Percentiles rank a stretch among this genome's conserved stretches.
phyloP scores from a whole-genome alignment of 2,888 invertebrate species.

The Rotaria sp. region DNA sequence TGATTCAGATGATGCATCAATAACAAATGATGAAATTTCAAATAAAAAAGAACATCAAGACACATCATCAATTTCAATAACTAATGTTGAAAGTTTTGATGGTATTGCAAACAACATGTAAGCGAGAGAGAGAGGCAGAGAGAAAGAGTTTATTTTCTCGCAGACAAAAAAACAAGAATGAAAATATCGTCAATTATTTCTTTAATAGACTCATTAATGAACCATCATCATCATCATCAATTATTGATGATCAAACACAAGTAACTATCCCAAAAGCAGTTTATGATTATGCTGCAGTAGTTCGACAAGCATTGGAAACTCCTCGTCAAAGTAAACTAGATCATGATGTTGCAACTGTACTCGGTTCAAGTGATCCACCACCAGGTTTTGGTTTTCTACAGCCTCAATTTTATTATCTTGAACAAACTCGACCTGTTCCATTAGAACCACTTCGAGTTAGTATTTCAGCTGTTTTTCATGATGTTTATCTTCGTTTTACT shows the following conservation, averaged over 20 bases:
- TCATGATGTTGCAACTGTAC: slow-evolving; percentile 2
- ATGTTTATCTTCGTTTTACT: too few species aligned
- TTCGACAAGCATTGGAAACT: background rate
- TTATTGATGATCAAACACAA: background rate
- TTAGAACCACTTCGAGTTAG: slow-evolving; percentile 50
- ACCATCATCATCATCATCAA: background rate
- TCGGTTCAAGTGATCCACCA: slow-evolving; percentile 37
- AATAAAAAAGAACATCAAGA: background rate
- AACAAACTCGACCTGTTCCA: slow-evolving; percentile 48
- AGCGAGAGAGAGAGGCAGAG: background rate
- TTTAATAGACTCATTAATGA: background rate
- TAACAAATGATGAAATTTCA: background rate
- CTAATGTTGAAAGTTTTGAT: background rate
- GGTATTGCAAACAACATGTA: background rate
- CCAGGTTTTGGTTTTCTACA: slow-evolving; percentile 38
- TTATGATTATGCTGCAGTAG: background rate
- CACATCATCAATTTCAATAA: background rate
- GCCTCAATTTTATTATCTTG: slow-evolving; percentile 46
- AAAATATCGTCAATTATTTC: background rate
- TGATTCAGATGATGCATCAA: background rate
- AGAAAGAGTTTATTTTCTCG: background rate
- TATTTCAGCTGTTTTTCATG: background rate
- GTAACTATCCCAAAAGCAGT: background rate
- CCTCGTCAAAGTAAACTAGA: background rate
- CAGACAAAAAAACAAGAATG: too few species aligned